Evolutionary conservation across 2,888 invertebrate species (phyloP).

Genomic region (Pseudococcus jackbeardsleyi): DNA sequence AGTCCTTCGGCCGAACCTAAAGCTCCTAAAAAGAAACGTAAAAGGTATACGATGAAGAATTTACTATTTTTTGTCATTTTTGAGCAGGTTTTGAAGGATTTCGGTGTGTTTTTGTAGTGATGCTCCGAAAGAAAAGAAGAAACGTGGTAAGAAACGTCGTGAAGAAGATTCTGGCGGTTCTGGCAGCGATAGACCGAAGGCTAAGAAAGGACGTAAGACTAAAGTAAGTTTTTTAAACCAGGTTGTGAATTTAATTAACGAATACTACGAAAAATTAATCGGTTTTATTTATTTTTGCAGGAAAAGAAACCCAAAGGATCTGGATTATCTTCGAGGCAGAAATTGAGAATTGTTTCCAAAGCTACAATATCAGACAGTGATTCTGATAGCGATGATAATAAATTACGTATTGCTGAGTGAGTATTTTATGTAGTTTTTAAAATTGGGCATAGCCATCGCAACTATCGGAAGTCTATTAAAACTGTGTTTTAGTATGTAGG

Average conservation of each 20-base stretch:
- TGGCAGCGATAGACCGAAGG: conserved; percentile 78
- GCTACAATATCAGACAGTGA: conserved; percentile 94
- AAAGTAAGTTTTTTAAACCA: conserved; percentile 51
- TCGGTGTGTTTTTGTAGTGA: background rate
- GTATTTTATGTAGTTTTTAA: conserved; percentile 49
- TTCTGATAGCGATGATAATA: conserved; percentile 78
- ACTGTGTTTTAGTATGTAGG: too few species aligned
- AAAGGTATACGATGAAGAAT: conserved; percentile 16
- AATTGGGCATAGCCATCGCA: too few species aligned
- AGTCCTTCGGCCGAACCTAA: conserved; percentile 61
- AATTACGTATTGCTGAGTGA: conserved; percentile 72
- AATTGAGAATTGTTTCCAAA: conserved; percentile 91
- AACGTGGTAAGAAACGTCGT: conserved; percentile 70
- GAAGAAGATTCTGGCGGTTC: conserved; percentile 69
- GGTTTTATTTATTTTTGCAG: background rate
- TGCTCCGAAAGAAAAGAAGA: conserved; percentile 68
- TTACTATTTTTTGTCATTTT: background rate
- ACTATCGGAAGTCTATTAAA: too few species aligned
- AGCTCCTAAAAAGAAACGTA: conserved; percentile 64
- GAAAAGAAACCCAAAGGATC: conserved; percentile 72
- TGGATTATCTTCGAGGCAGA: conserved; percentile 85
- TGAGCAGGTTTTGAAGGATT: background rate
- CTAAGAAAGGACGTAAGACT: conserved; percentile 75
- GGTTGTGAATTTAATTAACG: too few species aligned
- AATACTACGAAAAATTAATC: background rate